Evolutionary conservation across 1,140 invertebrate genomes (phyloP).

Genomic region (Hylaeus volcanicus): DNA sequence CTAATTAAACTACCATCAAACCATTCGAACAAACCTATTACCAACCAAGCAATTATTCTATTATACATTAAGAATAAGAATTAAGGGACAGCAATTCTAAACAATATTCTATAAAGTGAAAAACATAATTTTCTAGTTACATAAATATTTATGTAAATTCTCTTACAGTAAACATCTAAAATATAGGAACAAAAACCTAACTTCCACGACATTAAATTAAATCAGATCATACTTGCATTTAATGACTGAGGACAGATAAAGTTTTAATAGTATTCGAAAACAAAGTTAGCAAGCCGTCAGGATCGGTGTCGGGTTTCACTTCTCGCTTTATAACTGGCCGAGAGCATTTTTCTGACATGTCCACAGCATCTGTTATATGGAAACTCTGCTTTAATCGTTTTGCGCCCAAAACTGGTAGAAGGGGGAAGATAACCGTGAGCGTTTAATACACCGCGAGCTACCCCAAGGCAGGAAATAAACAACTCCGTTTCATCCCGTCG

Average conservation of each 20-base stretch:
- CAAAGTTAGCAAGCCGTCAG: neutral
- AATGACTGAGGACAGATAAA: too few species aligned
- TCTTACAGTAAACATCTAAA: too few species aligned
- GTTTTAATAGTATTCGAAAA: too few species aligned
- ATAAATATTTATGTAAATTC: too few species aligned
- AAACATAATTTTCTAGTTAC: too few species aligned
- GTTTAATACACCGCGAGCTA: conserved; percentile 41
- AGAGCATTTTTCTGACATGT: conserved; percentile 16
- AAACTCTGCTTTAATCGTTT: conserved; percentile 26
- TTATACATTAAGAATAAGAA: too few species aligned
- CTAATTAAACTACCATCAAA: neutral
- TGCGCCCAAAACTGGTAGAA: neutral
- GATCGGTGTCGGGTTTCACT: neutral
- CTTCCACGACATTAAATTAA: too few species aligned
- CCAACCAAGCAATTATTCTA: too few species aligned
- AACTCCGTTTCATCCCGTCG: conserved; percentile 29
- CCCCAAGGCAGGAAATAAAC: conserved; percentile 37
- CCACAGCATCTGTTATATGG: conserved; percentile 10
- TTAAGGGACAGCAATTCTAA: too few species aligned
- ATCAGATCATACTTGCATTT: too few species aligned
- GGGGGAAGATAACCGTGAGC: conserved; percentile 32
- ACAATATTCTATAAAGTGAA: too few species aligned
- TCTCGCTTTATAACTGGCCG: neutral
- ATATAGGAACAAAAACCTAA: too few species aligned
- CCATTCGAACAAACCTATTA: neutral